These are phyloP conservation scores for Siniperca knerii DNA, from an alignment of 2,113 vertebrate species.

Conservation along the genomic window DNA sequence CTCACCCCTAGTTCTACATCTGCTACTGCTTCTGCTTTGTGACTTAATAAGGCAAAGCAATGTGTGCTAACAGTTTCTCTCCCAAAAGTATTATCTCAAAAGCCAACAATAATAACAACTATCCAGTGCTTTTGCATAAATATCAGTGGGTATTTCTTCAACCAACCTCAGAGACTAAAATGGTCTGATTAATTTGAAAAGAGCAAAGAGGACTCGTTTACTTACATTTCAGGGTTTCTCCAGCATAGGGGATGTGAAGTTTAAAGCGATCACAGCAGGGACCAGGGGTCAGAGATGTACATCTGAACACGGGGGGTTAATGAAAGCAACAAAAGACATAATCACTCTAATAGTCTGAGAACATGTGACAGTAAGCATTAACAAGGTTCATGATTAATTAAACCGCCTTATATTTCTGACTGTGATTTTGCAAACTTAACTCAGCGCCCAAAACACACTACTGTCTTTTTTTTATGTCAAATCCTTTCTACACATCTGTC, in stretches of 20 bases:
- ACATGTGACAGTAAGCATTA: background rate
- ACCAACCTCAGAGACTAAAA: background rate
- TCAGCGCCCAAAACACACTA: background rate
- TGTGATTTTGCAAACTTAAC: background rate
- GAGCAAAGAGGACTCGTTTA: background rate
- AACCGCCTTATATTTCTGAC: background rate
- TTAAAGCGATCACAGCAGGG: conserved; percentile 99
- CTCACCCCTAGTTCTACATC: background rate
- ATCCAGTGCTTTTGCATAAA: background rate
- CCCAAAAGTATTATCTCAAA: background rate
- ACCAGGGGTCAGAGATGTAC: conserved; percentile 93
- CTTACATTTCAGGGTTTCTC: conserved; percentile 99
- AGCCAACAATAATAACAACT: conserved; percentile 11
- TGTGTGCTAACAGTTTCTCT: background rate
- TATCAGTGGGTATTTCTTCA: conserved; percentile 2
- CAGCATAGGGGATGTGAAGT: conserved; percentile 97
- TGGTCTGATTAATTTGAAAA: background rate
- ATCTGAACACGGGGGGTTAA: conserved; percentile 81
- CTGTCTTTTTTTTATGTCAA: background rate
- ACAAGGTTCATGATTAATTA: background rate
- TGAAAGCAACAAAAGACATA: background rate
- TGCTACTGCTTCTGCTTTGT: background rate
- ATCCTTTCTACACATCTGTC: background rate
- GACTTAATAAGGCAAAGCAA: conserved; percentile 16
- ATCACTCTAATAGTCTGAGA: background rate